Evolutionary conservation across 2,888 invertebrate species (phyloP).

Genomic region (Parnassius orleans): DNA sequence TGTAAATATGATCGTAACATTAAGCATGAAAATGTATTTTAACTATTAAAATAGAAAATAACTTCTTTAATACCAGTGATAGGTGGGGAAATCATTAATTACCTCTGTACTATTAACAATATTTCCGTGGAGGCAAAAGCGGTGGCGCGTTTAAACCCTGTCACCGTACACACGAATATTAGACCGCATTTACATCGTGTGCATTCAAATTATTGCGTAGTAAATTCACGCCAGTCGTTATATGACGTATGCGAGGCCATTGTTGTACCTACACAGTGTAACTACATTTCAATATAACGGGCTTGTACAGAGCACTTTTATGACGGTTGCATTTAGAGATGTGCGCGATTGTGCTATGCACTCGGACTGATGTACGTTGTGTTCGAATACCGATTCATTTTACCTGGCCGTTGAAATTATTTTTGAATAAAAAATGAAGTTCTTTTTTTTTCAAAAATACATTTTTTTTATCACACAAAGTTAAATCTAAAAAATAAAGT

Average conservation of each 20-base stretch:
- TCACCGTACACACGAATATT: slow-evolving; percentile 17
- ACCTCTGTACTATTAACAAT: slow-evolving; percentile 12
- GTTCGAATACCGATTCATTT: slow-evolving; percentile 4
- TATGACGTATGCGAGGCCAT: slow-evolving; percentile 2
- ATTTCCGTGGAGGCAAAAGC: slow-evolving; percentile 7
- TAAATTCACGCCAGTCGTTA: slow-evolving; percentile 8
- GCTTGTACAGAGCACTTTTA: not conserved
- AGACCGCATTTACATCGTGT: slow-evolving; percentile 12
- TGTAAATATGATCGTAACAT: too few relatives aligned
- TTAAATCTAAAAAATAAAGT: too few relatives aligned
- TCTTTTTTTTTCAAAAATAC: not conserved
- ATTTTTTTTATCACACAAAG: not conserved
- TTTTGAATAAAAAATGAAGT: not conserved
- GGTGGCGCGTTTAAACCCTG: slow-evolving; percentile 8
- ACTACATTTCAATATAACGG: slow-evolving; percentile 9
- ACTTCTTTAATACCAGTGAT: too few relatives aligned
- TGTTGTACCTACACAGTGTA: slow-evolving; percentile 12
- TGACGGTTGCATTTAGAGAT: not conserved
- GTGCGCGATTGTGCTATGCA: not conserved
- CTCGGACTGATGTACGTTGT: not conserved
- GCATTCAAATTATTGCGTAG: slow-evolving; percentile 14
- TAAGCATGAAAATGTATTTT: too few relatives aligned
- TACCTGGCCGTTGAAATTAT: slow-evolving; percentile 1
- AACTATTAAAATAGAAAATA: too few relatives aligned
- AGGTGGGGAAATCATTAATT: not conserved